Base-by-base conservation (phyloP, 2,888 invertebrate genomes). In the Cacoxenus indagator region DNA sequence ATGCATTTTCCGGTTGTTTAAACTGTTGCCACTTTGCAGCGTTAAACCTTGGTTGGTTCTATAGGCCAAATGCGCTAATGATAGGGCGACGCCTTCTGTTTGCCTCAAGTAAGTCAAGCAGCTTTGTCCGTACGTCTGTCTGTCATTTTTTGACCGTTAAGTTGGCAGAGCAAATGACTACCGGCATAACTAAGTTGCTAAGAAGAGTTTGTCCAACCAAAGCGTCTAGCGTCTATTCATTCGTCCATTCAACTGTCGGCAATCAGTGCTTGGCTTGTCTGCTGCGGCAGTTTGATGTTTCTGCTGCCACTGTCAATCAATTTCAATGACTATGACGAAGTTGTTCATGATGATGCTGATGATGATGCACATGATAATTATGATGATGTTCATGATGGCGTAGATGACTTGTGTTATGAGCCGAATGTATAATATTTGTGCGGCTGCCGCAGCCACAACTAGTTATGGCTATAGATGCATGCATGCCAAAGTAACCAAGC, bases 401-500 rank as follows among this genome's bases (percentile, higher is more conserved):
- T 69, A 73, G 74, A 83, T 80, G 79, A 78, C 79, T 83, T 80
- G 79, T 80, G 83, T 83, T 81, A 57, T 22, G 22, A 6, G 22
- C 51, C 8, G 22, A 8, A 51, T n/a, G n/a, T n/a, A n/a, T n/a
- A n/a, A n/a, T 51, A 17, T 22, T 51, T 22, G 17, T 51, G 51
- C 1, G 3, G 19, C 37, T 59, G 59, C 26, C 8, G 55, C 37
- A 8, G 37, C 37, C 37, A 37, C 14, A 8, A 9, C 54, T 54
- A 54, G 54, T 54, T 54, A n/a, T n/a, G 54, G 8, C 22, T 51
- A 4, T 19, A 22, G 51, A 3, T 11, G 19, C 37, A 19, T 17
- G 17, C 8, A 19, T 22, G 9, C 19, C 46, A 46, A n/a, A 48
- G 22, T 6, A 14, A 5, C 17, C 31, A 31, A 48, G n/a, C 48